phyloP scores from a whole-genome alignment of 2,888 invertebrate species.

The Aleiodes testaceus region DNA sequence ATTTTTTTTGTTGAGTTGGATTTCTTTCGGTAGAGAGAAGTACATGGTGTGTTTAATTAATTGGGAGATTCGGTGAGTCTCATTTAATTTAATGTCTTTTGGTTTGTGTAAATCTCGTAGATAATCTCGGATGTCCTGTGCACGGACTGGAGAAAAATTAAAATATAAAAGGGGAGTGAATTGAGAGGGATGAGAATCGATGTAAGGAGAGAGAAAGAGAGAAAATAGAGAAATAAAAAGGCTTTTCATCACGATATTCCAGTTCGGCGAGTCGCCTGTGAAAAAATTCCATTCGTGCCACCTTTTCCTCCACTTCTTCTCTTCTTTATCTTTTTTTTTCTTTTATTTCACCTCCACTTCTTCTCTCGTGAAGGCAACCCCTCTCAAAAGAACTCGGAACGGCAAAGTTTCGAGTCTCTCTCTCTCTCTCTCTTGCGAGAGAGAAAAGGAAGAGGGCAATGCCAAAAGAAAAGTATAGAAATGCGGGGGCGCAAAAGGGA shows the following conservation, averaged over 20 bases:
- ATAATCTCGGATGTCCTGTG: too few species aligned
- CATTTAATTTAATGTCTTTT: background rate
- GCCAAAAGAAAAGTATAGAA: constrained; percentile 13
- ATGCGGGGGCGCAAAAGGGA: constrained; percentile 31
- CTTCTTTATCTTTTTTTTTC: constrained; percentile 16
- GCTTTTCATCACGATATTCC: constrained; percentile 47
- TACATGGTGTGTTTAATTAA: background rate
- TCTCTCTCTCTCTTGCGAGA: background rate
- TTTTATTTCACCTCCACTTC: constrained; percentile 2
- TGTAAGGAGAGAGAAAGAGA: constrained; percentile 7
- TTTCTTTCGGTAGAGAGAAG: too few species aligned
- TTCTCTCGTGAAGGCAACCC: constrained; percentile 6
- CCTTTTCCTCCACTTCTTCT: constrained; percentile 20
- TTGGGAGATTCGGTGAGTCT: constrained; percentile 5
- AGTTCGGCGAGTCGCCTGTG: constrained; percentile 44
- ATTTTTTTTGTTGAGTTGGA: background rate
- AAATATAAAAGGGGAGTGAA: background rate
- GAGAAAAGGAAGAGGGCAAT: constrained; percentile 1
- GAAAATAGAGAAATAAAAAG: constrained; percentile 43
- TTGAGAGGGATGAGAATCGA: constrained; percentile 1
- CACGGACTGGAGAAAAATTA: background rate
- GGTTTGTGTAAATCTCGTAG: background rate
- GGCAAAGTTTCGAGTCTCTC: constrained; percentile 29
- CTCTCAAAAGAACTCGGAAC: constrained; percentile 37
- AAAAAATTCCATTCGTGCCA: constrained; percentile 46